Evolutionary conservation across 2,888 invertebrate species (phyloP), one percentile per base, ranked within the genome.

Genomic region (Dascillus cervinus): DNA sequence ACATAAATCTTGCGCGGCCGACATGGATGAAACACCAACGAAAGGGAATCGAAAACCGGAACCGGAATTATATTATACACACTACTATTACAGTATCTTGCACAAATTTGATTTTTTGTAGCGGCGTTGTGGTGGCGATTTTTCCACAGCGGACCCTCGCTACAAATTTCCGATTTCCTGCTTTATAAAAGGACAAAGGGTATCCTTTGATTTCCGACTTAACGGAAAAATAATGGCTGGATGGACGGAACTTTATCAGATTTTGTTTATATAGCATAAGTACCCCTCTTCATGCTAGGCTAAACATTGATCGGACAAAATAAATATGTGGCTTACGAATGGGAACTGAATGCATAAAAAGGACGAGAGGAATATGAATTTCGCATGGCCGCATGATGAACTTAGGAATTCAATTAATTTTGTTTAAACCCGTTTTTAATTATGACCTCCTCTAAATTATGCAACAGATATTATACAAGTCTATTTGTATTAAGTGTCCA

Each of bases 161-260:
- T 34, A 37, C 37, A 41, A 37, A 41, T 41, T 41, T 37, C 37
- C 37, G 32, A 41, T 41, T 37, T 41, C 41, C 41, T 28, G 26
- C 29, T 29, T 29, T 32, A 30, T n/a, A 32, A 40, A 30, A 32
- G 25, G 29, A 39, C 39, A 35, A 39, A 39, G 38, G 25, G 24
- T 26, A 30, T 23, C 34, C 39, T 32, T 39, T 36, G 26, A 39
- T 39, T 39, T 35, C 34, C 35, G 35, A 39, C 32, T 39, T 39
- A 39, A 39, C 34, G 35, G 39, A 39, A 39, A 39, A 32, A 39
- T 39, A 35, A 39, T 36, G 31, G 35, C 29, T 19, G 39, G 28
- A 26, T 35, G 35, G 27, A 32, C 23, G 23, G 28, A 17, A 36
- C 31, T 34, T 25, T 39, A 39, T 39, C 39, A 35, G 32, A 39